Percentiles rank a stretch among this genome's conserved stretches.
These are phyloP conservation scores for Zoanthus gigantus DNA, from an alignment of 92 coral and sea anemone species.

Conservation along the genomic window DNA sequence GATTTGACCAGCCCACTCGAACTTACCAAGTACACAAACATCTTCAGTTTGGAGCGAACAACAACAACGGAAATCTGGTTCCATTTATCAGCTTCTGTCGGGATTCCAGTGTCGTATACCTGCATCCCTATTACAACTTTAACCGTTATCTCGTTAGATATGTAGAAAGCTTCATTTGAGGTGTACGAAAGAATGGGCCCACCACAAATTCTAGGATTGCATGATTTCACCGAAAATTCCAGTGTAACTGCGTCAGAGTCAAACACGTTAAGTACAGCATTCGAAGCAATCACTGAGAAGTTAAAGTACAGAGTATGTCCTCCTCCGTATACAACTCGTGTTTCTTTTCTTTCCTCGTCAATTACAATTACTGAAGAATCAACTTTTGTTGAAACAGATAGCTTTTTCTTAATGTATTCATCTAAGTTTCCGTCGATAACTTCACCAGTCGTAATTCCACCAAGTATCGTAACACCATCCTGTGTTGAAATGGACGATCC, in stretches of 20 bases:
- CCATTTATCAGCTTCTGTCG: constrained; percentile 61
- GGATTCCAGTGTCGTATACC: constrained; percentile 60
- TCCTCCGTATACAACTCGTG: constrained; percentile 69
- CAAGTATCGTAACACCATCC: constrained; percentile 30
- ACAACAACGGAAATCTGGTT: constrained; percentile 70
- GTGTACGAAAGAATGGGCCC: constrained; percentile 71
- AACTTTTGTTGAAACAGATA: constrained; percentile 23
- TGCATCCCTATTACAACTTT: constrained; percentile 61
- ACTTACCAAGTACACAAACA: constrained; percentile 60
- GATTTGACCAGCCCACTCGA: constrained; percentile 58
- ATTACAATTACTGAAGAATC: constrained; percentile 44
- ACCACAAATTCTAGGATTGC: constrained; percentile 62
- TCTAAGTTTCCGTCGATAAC: constrained; percentile 26
- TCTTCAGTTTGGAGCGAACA: constrained; percentile 46
- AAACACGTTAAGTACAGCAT: constrained; percentile 49
- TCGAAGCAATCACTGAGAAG: constrained; percentile 65
- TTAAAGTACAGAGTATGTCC: constrained; percentile 59
- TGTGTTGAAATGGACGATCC: constrained; percentile 23
- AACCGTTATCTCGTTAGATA: constrained; percentile 59
- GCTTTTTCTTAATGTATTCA: constrained; percentile 32
- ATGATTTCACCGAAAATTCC: constrained; percentile 60
- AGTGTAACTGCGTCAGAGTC: constrained; percentile 50
- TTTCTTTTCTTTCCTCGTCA: constrained; percentile 58
- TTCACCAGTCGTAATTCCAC: constrained; percentile 34
- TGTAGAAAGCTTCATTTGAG: constrained; percentile 55